Evolutionary conservation across 2,888 invertebrate species (phyloP).

Genomic region (Lasius platythorax): DNA sequence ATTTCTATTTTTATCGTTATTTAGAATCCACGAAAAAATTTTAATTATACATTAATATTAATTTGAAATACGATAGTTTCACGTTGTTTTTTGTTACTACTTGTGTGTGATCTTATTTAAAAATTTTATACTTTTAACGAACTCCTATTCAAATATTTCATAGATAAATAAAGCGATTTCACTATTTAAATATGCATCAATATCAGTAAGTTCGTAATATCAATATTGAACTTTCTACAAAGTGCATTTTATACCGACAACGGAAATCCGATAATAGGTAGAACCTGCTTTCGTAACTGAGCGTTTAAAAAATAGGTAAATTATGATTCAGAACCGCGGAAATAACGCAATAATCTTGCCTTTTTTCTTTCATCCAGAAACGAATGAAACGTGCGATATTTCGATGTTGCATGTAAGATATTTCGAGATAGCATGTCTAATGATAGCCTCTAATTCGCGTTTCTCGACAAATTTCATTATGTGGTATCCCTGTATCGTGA

Average conservation of each 20-base stretch:
- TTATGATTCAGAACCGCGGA: conserved; percentile 56
- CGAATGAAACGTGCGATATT: background rate
- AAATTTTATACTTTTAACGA: background rate
- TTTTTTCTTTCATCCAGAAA: background rate
- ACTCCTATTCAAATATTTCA: background rate
- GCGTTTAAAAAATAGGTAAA: conserved; percentile 66
- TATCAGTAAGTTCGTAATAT: background rate
- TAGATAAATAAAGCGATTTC: background rate
- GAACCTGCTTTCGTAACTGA: conserved; percentile 40
- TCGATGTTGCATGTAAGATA: background rate
- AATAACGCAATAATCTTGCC: conserved; percentile 28
- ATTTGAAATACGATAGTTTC: background rate
- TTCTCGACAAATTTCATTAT: conserved; percentile 1
- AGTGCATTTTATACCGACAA: conserved; percentile 51
- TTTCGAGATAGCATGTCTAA: conserved; percentile 18
- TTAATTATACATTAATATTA: background rate
- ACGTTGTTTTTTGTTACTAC: background rate
- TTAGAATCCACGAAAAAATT: background rate
- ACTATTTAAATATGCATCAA: background rate
- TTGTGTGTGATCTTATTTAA: background rate
- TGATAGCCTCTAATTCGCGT: background rate
- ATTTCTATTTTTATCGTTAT: background rate
- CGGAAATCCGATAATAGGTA: conserved; percentile 58
- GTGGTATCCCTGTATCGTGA: background rate
- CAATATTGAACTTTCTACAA: conserved; percentile 26